Evolutionary conservation across 2,888 invertebrate genomes (phyloP).

Genomic region (Sinhomidia bicolor): DNA sequence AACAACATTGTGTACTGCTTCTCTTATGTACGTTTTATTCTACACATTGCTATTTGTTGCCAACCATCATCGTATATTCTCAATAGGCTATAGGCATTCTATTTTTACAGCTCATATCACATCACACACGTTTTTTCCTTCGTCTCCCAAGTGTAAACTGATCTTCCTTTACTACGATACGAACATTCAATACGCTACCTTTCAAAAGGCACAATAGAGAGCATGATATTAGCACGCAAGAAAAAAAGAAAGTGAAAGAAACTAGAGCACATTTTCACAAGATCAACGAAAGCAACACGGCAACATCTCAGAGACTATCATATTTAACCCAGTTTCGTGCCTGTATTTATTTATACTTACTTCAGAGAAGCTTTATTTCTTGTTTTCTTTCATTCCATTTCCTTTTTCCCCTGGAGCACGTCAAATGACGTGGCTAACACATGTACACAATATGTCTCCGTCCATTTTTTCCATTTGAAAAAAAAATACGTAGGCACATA

Average conservation of each 20-base stretch:
- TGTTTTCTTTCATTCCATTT: conserved; percentile 9
- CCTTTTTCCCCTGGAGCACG: conserved; percentile 25
- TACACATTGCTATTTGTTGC: no score
- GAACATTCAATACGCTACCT: not conserved
- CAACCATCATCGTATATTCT: no score
- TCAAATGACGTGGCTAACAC: conserved; percentile 46
- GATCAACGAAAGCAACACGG: not conserved
- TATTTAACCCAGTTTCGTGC: conserved; percentile 35
- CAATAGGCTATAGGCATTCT: no score
- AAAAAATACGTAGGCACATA: not conserved
- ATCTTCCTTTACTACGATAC: not conserved
- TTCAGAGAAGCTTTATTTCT: not conserved
- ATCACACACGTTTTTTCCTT: not conserved
- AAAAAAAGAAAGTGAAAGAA: not conserved
- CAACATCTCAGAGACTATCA: conserved; percentile 7
- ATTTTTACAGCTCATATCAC: not conserved
- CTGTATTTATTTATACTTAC: conserved; percentile 19
- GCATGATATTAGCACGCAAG: conserved; percentile 3
- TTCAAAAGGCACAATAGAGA: not conserved
- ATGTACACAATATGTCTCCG: conserved; percentile 52
- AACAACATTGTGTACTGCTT: no score
- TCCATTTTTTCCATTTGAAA: conserved; percentile 26
- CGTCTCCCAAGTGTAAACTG: not conserved
- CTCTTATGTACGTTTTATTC: no score
- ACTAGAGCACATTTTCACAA: conserved; percentile 19